A percentile compares a stretch with the other conserved stretches of the same genome.
Conservation (phyloP, 2,888 invertebrate species). For the Amblyteles armatorius region DNA sequence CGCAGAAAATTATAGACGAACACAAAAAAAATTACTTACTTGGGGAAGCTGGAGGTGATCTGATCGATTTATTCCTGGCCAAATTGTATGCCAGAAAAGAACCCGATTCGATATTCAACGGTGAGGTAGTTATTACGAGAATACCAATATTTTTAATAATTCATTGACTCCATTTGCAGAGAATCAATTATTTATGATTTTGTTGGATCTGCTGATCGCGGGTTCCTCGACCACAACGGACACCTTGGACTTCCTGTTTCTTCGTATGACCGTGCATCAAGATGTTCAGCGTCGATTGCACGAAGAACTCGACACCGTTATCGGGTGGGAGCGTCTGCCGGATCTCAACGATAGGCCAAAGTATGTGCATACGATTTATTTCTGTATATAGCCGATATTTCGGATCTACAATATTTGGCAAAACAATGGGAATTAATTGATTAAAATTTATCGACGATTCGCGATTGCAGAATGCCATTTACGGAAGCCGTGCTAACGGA, state of each 20-base stretch:
- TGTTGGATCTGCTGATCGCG: conserved; percentile 89
- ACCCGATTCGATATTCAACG: conserved; percentile 83
- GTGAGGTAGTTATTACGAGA: conserved; percentile 76
- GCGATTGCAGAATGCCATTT: conserved; percentile 83
- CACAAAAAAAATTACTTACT: conserved; percentile 85
- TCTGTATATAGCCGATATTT: neutral
- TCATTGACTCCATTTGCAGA: conserved; percentile 84
- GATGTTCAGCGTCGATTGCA: conserved; percentile 87
- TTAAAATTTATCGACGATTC: conserved; percentile 9
- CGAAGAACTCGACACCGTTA: conserved; percentile 85
- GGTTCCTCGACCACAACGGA: conserved; percentile 88
- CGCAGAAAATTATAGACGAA: conserved; percentile 86
- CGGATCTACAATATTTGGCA: neutral
- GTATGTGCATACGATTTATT: conserved; percentile 77
- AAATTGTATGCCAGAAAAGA: conserved; percentile 86
- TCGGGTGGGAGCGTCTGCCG: conserved; percentile 84
- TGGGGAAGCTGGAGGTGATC: conserved; percentile 85
- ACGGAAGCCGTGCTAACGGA: conserved; percentile 85
- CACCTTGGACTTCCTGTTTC: conserved; percentile 87
- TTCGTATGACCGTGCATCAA: conserved; percentile 87
- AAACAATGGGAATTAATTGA: too few species aligned
- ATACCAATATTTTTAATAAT: neutral
- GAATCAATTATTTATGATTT: conserved; percentile 88
- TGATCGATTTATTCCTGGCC: conserved; percentile 88
- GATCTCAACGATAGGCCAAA: conserved; percentile 84